Percentiles rank a stretch among this genome's conserved stretches.
These are phyloP conservation scores for Arenaria interpres DNA, from an alignment of 2,113 vertebrate genomes.

Conservation along the genomic window DNA sequence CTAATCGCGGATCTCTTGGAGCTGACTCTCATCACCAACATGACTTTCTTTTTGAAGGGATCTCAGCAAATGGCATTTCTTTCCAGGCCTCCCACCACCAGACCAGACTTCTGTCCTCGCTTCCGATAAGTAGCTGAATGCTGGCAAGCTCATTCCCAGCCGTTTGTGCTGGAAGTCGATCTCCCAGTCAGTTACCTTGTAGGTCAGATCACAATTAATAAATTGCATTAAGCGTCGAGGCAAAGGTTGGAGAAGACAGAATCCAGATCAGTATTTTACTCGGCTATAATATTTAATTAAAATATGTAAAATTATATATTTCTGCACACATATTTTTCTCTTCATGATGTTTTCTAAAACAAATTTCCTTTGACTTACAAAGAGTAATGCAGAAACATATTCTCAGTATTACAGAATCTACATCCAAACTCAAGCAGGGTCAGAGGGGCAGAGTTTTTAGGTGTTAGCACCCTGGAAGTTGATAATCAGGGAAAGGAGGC, in stretches of 20 bases:
- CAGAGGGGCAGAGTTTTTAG: slow-evolving; percentile 56
- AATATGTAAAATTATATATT: slow-evolving; percentile 7
- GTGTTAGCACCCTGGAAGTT: slow-evolving; percentile 3
- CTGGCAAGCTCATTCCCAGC: neutral
- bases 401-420: neutral
- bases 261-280: slow-evolving; percentile 33
- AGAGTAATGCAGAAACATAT: slow-evolving; percentile 27
- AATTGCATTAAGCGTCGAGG: slow-evolving; percentile 55
- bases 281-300: slow-evolving; percentile 26
- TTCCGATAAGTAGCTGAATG: neutral
- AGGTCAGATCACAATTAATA: slow-evolving; percentile 59
- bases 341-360: neutral
- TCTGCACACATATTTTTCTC: neutral
- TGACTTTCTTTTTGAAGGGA: neutral
- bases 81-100: neutral
- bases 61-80: neutral
- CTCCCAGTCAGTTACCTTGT: slow-evolving; percentile 15
- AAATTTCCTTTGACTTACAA: neutral
- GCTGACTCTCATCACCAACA: neutral
- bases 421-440: slow-evolving; percentile 18
- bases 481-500: slow-evolving; percentile 53
- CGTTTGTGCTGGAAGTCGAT: slow-evolving; percentile 31
- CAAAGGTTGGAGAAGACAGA: slow-evolving; percentile 51
- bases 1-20: neutral
- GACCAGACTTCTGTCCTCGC: neutral